These are phyloP conservation scores for Myxocyprinus asiaticus DNA, from an alignment of 2,113 vertebrate species.

Conservation along the genomic window DNA sequence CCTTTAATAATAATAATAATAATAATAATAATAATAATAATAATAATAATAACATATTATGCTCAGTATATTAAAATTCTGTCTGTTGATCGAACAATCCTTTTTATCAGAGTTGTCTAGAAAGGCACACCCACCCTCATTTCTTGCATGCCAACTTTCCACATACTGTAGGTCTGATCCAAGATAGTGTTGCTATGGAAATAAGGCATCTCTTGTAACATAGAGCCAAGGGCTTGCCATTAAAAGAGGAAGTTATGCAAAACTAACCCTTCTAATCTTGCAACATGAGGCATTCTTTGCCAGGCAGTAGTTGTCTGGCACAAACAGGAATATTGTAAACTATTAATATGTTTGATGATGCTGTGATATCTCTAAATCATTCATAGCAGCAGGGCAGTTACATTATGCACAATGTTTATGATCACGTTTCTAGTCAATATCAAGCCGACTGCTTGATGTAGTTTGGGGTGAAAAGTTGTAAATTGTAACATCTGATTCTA, in stretches of 20 bases:
- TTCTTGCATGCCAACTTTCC: constrained; percentile 14
- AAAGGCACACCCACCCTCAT: neutral
- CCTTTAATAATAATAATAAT: too few relatives aligned
- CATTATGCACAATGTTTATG: neutral
- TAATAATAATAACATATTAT: neutral
- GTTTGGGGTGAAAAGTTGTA: constrained; percentile 2
- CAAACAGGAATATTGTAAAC: neutral
- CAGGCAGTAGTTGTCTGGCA: too few relatives aligned
- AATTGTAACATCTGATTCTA: neutral
- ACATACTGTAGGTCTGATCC: neutral
- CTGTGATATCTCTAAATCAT: neutral
- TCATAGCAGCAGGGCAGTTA: neutral
- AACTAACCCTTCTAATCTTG: neutral
- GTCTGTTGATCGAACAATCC: constrained; percentile 1
- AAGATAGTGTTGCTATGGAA: constrained; percentile 33
- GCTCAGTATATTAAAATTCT: neutral
- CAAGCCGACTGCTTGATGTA: neutral
- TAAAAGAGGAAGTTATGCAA: constrained; percentile 2
- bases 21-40: too few relatives aligned
- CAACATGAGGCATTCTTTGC: too few relatives aligned
- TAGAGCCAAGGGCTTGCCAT: neutral
- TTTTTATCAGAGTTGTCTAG: neutral
- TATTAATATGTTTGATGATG: neutral
- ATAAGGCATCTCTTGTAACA: constrained; percentile 19
- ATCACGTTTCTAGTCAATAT: neutral